Evolutionary conservation across 2,888 invertebrate genomes (phyloP), one percentile per base, ranked within the genome.

Genomic region (Aproaerema taeniolella): DNA sequence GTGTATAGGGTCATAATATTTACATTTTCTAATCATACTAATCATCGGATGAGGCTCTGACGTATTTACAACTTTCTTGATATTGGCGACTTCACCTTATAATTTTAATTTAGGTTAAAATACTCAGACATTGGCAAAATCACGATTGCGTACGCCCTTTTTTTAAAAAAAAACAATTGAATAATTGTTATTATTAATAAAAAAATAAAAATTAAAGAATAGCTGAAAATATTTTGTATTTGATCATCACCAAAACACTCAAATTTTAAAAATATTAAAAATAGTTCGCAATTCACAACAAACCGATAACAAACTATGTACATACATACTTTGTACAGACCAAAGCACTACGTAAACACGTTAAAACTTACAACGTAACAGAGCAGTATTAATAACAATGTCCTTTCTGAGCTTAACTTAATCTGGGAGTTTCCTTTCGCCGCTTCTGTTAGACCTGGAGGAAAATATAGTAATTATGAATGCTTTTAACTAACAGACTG

Each of bases 381-480:
- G 33, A 77, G 51, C 48, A 70, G 41, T 38, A 70, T 32, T 31
- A 58, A 48, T 46, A 75, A 55, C 45, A 74, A 49, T 31, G 58
- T 69, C 53, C 65, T 62, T 53, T 65, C 58, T 41, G 55, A 52
- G 43, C 56, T 53, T 31, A 61, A 50, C 42, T 47, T 49, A 30
- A 47, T 57, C 30, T 64, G 49, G 1, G 71, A 58, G 42, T 64
- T 63, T 1, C 74, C 80, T 52, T 83, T 85, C 0, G 81, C 82
- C 1, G 74, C 73, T 60, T 83, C 85, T 1, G 85, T 85, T 0
- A 85, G 70, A 72, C 85, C 85, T 85, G 77, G 10, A 25, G 32
- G 15, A 39, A 15, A 25, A 35, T 31, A 30, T 33, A 13, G 16
- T n/a, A n/a, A n/a, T n/a, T n/a, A n/a, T n/a, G n/a, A n/a, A n/a